Conservation (phyloP, 2,797 vertebrate genomes). For the Cynopterus sphinx region DNA sequence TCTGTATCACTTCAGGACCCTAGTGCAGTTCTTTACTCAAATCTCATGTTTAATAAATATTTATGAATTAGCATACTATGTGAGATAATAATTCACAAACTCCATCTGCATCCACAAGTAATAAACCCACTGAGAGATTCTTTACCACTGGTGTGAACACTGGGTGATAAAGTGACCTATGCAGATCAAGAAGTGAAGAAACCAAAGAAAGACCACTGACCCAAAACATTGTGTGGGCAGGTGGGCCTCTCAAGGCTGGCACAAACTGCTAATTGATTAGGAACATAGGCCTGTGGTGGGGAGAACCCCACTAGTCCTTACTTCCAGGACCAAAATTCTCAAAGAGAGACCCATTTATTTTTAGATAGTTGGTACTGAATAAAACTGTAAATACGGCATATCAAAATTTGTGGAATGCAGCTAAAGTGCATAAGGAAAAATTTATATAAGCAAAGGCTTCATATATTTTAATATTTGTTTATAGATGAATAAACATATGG, state of each 20-base stretch:
- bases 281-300: neutral
- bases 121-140: neutral
- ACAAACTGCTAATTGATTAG: neutral
- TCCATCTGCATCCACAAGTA: neutral
- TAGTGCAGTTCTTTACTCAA: neutral
- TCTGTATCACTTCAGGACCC: neutral
- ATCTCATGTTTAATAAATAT: neutral
- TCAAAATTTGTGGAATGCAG: neutral
- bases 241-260: neutral
- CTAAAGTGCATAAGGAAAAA: neutral
- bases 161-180: neutral
- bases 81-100: neutral
- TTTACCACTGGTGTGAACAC: neutral
- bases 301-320: neutral
- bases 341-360: neutral
- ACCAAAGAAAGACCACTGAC: neutral
- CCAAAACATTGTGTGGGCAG: neutral
- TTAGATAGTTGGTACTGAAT: neutral
- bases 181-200: neutral
- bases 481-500: neutral
- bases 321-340: neutral
- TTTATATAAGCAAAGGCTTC: neutral
- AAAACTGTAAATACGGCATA: neutral
- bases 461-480: neutral
- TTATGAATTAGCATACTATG: neutral